Percentiles rank a stretch among this genome's conserved stretches.
Conservation (phyloP, 2,888 invertebrate species). For the Tetranychus piercei region DNA sequence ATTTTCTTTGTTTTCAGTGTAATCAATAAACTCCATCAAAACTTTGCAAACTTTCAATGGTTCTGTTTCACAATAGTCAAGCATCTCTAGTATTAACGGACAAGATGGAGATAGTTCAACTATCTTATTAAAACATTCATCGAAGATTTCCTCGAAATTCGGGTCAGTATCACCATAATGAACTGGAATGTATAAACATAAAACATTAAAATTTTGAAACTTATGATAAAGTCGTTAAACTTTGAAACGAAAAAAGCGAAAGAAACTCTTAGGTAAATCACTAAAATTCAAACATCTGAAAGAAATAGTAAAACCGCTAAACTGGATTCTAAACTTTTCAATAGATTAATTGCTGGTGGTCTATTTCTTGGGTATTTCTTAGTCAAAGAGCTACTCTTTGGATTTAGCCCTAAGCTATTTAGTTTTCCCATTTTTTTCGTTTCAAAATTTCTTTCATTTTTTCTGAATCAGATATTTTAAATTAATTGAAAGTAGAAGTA, state of each 20-base stretch:
- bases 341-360: too few species aligned
- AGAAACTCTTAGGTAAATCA: not conserved
- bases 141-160: not conserved
- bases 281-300: too few species aligned
- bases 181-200: not conserved
- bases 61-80: not conserved
- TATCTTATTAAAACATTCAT: not conserved
- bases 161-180: not conserved
- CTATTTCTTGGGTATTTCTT: not conserved
- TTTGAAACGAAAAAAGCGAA: not conserved
- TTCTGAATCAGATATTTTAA: not conserved
- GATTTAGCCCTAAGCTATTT: not conserved
- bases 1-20: slow-evolving; percentile 9
- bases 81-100: not conserved
- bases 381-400: not conserved
- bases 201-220: not conserved
- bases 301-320: too few species aligned
- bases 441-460: too few species aligned
- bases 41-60: too few species aligned
- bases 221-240: not conserved
- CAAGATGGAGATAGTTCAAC: not conserved
- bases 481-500: not conserved
- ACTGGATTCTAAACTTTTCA: too few species aligned
- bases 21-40: slow-evolving; percentile 7
- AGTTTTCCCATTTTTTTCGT: not conserved